Base-by-base conservation (phyloP, 2,797 vertebrate genomes). In the Falco cherrug region DNA sequence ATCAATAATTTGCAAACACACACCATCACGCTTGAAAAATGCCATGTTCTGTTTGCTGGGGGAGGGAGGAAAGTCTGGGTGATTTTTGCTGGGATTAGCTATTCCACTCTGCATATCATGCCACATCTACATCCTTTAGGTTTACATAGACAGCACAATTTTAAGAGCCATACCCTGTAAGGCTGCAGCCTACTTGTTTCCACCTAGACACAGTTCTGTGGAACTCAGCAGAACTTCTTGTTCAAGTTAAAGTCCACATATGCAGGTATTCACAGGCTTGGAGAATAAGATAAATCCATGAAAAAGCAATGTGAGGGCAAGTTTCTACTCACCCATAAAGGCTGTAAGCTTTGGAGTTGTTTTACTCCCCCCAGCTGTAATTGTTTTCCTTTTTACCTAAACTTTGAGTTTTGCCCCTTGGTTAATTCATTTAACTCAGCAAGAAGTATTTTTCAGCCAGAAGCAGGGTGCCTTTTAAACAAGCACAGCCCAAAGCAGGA, bases 401-500 rank as follows among this genome's bases (percentile, higher is more conserved):
- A 85, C 83, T 85, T 82, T 51, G 70, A 84, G 53, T 87, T 93
- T 84, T 88, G 81, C 88, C 88, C 84, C 48, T 94, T 84, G 82
- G 84, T 94, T 88, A 94, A 91, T 74, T 92, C 39, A 86, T 94
- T 96, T 91, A 92, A 81, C 56, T 87, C 65, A 31, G 79, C 70
- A 97, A 96, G 69, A 96, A 94, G 67, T 75, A 37, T 86, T 95
- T 95, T 93, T 94, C 94, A 97, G 96, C 94, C 94, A 93, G 84
- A 90, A 94, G 87, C 78, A 80, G 63, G 53, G 84, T 89, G 79
- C 78, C 78, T 90, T 97, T 97, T 97, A 96, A 97, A 96, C 92
- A 97, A 97, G 84, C 70, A 94, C 86, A 78, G 97, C 99, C 98
- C 97, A 90, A 97, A 98, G 98, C 98, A 94, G 87, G 97, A 98